Evolutionary conservation across 2,888 invertebrate genomes (phyloP).

Genomic region (Myopa testacea): DNA sequence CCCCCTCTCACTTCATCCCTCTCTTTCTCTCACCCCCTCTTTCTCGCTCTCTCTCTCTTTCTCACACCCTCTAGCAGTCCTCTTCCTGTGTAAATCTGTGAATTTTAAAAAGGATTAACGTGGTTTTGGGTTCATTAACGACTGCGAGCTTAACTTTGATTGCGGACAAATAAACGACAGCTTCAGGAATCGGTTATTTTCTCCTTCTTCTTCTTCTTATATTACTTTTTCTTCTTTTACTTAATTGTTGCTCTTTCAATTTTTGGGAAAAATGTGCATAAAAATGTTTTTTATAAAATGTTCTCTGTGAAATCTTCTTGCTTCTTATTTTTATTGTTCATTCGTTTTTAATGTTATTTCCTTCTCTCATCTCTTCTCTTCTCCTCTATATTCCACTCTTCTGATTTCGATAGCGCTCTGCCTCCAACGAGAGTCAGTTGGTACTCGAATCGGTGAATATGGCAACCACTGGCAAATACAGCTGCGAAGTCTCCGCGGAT

Average conservation of each 20-base stretch:
- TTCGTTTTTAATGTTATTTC: neutral
- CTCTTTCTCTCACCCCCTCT: neutral
- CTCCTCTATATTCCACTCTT: neutral
- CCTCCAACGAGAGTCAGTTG: slow-evolving; percentile 62
- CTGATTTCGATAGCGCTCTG: slow-evolving; percentile 46
- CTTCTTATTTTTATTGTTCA: slow-evolving; percentile 2
- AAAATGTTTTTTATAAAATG: too few species aligned
- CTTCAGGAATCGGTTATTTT: neutral
- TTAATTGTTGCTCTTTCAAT: too few species aligned
- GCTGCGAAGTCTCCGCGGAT: slow-evolving; percentile 64
- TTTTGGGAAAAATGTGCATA: too few species aligned
- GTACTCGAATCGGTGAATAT: slow-evolving; percentile 57
- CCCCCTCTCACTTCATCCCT: too few species aligned
- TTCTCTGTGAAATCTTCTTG: neutral
- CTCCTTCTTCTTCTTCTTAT: neutral
- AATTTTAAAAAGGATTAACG: slow-evolving; percentile 36
- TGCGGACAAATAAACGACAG: slow-evolving; percentile 33
- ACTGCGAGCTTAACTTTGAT: slow-evolving; percentile 31
- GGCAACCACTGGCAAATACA: slow-evolving; percentile 61
- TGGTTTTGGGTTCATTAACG: slow-evolving; percentile 32
- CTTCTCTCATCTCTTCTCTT: neutral
- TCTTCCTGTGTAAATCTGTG: slow-evolving; percentile 21
- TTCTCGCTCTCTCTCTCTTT: neutral
- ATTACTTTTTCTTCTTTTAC: neutral
- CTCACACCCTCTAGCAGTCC: neutral